Evolutionary conservation across 2,888 invertebrate genomes (phyloP), one percentile per base, ranked within the genome.

Genomic region (Listrodromus nycthemerus): DNA sequence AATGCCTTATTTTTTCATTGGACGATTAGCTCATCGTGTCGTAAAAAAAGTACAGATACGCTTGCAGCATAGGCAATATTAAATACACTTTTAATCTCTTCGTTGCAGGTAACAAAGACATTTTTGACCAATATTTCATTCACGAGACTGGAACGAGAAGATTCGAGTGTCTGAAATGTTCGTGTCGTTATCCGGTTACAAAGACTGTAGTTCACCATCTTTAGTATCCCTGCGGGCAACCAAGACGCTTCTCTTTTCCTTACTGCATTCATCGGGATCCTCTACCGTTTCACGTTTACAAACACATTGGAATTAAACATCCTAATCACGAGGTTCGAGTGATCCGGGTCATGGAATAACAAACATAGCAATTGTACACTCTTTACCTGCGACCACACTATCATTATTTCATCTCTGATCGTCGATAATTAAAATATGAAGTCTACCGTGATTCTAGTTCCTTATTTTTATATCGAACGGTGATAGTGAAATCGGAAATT

Each of bases 151-250:
- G 78, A 70, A 1, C 8, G 16, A 85, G 87, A 75, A 87, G 78
- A 19, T 88, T 86, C 61, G 81, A 85, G 55, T 89, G 90, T 50
- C 84, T 85, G 7, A 87, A 74, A 0, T 91, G 90, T 73, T 79
- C 76, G 27, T 86, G 87, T 37, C 88, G 88, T 10, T 90, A 88
- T 71, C 85, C 88, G 0, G 83, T 88, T 79, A 87, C 88, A 66
- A 66, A 83, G 5, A 90, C 89, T 83, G 86, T 89, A 50, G 86
- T 84, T 21, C 58, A 73, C 30, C 93, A 94, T 84, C 86, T 88
- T 27, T 91, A 88, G 61, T 91, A 92, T 85, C 93, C 93, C 80
- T 93, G 93, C 83, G 92, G 92, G 45, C 90, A 90, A 76, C 88
- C 89, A 33, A 92, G 92, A 0, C 87, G 91, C 37, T 93, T 92